Evolutionary conservation across 2,797 vertebrate genomes (phyloP).

Genomic region (Rhinella marina): DNA sequence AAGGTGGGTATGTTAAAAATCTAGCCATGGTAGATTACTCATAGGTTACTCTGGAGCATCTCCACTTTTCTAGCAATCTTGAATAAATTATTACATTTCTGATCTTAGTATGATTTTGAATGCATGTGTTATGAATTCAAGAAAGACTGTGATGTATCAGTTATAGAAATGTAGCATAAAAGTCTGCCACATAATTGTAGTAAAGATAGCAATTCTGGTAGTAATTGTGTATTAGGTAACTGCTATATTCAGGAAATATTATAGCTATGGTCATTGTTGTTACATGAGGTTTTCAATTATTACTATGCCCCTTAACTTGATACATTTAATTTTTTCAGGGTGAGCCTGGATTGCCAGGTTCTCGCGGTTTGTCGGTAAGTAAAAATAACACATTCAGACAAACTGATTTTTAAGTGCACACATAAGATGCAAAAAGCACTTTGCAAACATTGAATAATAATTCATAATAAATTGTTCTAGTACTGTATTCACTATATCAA

Average conservation of each 20-base stretch:
- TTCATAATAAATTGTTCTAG: too few species aligned
- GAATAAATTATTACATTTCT: background rate
- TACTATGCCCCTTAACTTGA: background rate
- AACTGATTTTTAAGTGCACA: background rate
- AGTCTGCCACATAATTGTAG: background rate
- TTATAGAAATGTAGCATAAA: too few species aligned
- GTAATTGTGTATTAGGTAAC: background rate
- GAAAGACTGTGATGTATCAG: background rate
- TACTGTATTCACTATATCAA: too few species aligned
- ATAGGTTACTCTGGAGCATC: background rate
- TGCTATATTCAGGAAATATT: background rate
- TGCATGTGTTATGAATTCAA: background rate
- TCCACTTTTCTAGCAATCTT: background rate
- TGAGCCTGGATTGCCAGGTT: slow-evolving; percentile 88
- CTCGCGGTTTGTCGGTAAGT: slow-evolving; percentile 90
- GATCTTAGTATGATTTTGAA: background rate
- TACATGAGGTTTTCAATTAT: background rate
- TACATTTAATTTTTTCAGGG: slow-evolving; percentile 77
- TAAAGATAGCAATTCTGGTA: background rate
- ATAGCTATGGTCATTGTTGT: background rate
- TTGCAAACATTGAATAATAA: too few species aligned
- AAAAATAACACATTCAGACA: slow-evolving; percentile 1
- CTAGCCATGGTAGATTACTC: background rate
- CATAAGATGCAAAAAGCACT: too few species aligned
- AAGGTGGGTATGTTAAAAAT: slow-evolving; percentile 80